Evolutionary conservation across 2,797 vertebrate genomes (phyloP).

Genomic region (Sparus aurata): DNA sequence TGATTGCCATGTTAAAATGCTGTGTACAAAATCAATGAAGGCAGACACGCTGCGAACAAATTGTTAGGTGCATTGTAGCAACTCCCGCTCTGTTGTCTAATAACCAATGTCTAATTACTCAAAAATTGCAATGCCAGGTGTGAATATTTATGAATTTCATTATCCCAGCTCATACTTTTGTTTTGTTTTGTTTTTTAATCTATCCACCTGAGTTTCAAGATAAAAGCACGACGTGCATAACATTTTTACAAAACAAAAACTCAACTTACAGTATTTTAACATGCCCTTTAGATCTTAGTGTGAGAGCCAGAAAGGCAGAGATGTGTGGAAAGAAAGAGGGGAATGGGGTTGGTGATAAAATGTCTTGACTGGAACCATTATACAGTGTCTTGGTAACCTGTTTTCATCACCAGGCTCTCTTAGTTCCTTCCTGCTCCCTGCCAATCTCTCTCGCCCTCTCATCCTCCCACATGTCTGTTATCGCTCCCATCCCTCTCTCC

Average conservation of each 20-base stretch:
- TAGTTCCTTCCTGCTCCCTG: slow-evolving; percentile 1
- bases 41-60: neutral
- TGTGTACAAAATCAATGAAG: neutral
- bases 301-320: neutral
- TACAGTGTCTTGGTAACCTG: slow-evolving; percentile 38
- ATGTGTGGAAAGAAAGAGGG: slow-evolving; percentile 23
- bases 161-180: neutral
- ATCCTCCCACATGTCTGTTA: slow-evolving; percentile 27
- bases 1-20: neutral
- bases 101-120: slow-evolving; percentile 13
- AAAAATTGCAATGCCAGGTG: slow-evolving; percentile 15
- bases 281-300: neutral
- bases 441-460: neutral
- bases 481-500: slow-evolving; percentile 35
- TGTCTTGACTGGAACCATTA: slow-evolving; percentile 36
- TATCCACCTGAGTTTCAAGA: neutral
- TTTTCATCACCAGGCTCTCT: slow-evolving; percentile 48
- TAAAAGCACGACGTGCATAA: neutral
- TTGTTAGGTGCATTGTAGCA: neutral
- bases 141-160: neutral
- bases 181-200: too few relatives aligned
- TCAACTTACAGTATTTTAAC: neutral
- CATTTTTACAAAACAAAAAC: slow-evolving; percentile 1
- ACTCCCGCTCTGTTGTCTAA: neutral
- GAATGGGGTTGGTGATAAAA: slow-evolving; percentile 32